Evolutionary conservation across 2,113 vertebrate genomes (phyloP), one percentile per base, ranked within the genome.

Genomic region (Piaya cayana): DNA sequence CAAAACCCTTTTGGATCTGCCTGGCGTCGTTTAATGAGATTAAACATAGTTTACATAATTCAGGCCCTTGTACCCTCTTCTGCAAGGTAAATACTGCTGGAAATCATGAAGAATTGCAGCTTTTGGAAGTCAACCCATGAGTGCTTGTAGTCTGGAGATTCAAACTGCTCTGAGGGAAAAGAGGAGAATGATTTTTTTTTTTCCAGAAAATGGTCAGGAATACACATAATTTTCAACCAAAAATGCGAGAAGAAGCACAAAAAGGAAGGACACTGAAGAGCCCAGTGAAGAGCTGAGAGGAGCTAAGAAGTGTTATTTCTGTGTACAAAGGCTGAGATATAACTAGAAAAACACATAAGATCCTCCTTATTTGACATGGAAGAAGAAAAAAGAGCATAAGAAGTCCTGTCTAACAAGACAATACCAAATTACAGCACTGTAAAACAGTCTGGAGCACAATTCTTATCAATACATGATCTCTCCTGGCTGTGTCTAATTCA

Each of bases 1-100:
- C 88, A 86, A 90, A 94, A 74, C 27, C 7, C 45, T 88, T 47
- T 69, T 53, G 94, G 86, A 43, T 30, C 79, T 90, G 71, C 68
- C 58, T 76, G 71, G 63, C 76, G 86, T 88, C 76, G 92, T 95
- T 95, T 93, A 56, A 65, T 53, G 43, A 64, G 86, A 90, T 82
- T 63, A 93, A 62, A 58, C 18, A 16, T 30, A 30, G 43, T 96
- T 95, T 95, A 8, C 82, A 71, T 85, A 76, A 90, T 6, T 12
- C 14, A 9, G 45, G 50, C 47, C 47, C 58, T 62, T 52, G 36
- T 7, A 55, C 45, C 30, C 15, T 95, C 19, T 36, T 36, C 83
- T 55, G 36, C 36, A 29, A 85, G 60, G 88, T 67, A 92, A 94
- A 79, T 71, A 27, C 37, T 36, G 29, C 22, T 47, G 65, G 18